phyloP scores from a whole-genome alignment of 2,797 vertebrate species.

The Pterois miles region DNA sequence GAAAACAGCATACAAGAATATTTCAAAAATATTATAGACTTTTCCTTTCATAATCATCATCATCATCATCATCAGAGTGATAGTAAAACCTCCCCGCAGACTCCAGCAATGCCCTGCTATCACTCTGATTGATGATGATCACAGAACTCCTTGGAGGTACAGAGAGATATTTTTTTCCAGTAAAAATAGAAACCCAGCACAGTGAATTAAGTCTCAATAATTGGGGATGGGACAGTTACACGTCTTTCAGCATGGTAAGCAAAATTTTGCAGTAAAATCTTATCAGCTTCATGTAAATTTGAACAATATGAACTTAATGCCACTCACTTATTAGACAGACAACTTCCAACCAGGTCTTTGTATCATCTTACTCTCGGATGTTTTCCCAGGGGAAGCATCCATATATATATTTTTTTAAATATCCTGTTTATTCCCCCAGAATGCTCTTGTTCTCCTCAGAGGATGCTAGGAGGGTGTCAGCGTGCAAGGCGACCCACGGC shows the following conservation, averaged over 20 bases:
- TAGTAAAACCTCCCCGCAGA: background rate
- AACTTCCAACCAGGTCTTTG: background rate
- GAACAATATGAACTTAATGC: background rate
- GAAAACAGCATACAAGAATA: background rate
- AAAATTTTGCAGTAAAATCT: no score
- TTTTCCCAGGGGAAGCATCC: slow-evolving; percentile 1
- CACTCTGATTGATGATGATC: slow-evolving; percentile 1
- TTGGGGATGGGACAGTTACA: background rate
- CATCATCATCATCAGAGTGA: background rate
- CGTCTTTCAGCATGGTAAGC: background rate
- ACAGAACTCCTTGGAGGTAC: background rate
- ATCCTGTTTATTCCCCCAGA: slow-evolving; percentile 57
- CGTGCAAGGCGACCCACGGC: slow-evolving; percentile 27
- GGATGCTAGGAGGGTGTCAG: slow-evolving; percentile 33
- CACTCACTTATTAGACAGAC: background rate
- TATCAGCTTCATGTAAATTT: background rate
- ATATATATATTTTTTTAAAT: slow-evolving; percentile 61
- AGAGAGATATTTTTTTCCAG: no score
- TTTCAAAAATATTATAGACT: background rate
- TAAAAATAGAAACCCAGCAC: slow-evolving; percentile 1
- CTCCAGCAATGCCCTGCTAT: background rate
- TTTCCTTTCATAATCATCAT: background rate
- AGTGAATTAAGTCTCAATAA: background rate
- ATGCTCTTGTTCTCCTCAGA: slow-evolving; percentile 28
- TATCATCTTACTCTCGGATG: background rate